Conservation (phyloP, 2,113 vertebrate species). For the Mirza zaza region DNA sequence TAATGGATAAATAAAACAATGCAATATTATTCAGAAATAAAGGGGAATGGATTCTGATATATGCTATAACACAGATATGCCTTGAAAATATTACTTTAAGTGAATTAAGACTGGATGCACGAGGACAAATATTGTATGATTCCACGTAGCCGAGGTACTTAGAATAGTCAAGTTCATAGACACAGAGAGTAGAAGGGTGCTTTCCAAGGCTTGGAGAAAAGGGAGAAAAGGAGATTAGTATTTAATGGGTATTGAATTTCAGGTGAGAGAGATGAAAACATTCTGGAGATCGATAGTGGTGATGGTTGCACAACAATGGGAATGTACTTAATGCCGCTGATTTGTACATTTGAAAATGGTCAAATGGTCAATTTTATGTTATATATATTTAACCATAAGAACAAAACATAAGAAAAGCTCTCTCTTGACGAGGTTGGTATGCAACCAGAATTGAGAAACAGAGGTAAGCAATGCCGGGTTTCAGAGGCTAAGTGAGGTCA, state of each 20-base stretch:
- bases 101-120: not conserved
- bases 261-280: not conserved
- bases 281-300: not conserved
- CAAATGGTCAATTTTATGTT: not conserved
- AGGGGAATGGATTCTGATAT: not conserved
- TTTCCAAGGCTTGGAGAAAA: not conserved
- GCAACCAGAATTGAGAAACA: not conserved
- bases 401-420: not conserved
- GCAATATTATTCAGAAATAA: not conserved
- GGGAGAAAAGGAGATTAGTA: not conserved
- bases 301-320: not conserved
- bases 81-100: not conserved
- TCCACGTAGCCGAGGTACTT: not conserved
- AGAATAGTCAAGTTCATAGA: not conserved
- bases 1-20: not conserved
- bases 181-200: not conserved
- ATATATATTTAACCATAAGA: not conserved
- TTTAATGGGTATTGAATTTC: not conserved
- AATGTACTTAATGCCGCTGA: not conserved
- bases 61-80: not conserved
- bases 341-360: not conserved
- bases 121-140: not conserved
- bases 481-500: not conserved
- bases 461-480: not conserved
- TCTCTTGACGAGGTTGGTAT: not conserved